Evolutionary conservation across 1,140 invertebrate genomes (phyloP).

Genomic region (Dinoponera quadriceps): DNA sequence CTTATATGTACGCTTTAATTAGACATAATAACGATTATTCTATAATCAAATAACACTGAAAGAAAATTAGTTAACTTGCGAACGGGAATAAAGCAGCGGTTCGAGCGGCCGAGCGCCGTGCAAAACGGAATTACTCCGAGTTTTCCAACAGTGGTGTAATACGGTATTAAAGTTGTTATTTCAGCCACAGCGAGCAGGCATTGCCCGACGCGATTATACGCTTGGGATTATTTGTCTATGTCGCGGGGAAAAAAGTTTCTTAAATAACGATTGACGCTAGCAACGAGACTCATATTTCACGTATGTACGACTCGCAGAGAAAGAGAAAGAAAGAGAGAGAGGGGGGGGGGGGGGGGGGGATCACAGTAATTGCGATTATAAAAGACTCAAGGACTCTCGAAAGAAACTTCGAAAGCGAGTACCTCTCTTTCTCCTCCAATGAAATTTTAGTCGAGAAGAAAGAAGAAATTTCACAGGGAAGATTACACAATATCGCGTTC

Average conservation of each 20-base stretch:
- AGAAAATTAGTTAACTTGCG: constrained; percentile 25
- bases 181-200: not conserved
- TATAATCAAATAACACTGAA: constrained; percentile 20
- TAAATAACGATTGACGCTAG: not conserved
- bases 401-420: not conserved
- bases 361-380: not conserved
- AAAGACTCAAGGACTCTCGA: not conserved
- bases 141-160: constrained; percentile 26
- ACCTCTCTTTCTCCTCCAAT: not conserved
- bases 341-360: too few species aligned
- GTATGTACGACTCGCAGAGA: not conserved
- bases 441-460: not conserved
- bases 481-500: not conserved
- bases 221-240: not conserved
- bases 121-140: constrained; percentile 23
- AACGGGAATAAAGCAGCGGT: constrained; percentile 13
- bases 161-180: constrained; percentile 26
- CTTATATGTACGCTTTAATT: constrained; percentile 5
- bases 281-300: too few species aligned
- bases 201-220: not conserved
- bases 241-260: constrained; percentile 1
- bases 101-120: not conserved
- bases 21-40: constrained; percentile 31
- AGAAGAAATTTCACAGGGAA: not conserved
- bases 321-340: too few species aligned